A percentile compares a stretch with the other conserved stretches of the same genome.
These are phyloP conservation scores for Oryctes rhinoceros DNA, from an alignment of 1,140 invertebrate species.

Conservation along the genomic window DNA sequence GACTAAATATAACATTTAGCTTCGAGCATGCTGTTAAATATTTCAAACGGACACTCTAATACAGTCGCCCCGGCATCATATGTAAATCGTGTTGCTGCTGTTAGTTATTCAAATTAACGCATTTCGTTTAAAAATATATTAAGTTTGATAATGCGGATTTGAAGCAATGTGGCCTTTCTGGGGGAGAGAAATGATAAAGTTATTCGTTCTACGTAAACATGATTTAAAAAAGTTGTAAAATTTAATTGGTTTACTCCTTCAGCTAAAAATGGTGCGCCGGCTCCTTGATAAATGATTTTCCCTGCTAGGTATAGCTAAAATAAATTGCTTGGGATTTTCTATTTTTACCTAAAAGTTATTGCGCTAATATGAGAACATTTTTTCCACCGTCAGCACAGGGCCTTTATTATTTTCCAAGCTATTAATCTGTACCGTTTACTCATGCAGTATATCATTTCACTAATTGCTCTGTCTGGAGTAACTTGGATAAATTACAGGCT, in stretches of 20 bases:
- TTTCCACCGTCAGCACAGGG: neutral
- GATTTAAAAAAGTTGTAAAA: neutral
- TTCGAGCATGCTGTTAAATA: no score
- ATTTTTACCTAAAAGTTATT: neutral
- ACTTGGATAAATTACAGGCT: neutral
- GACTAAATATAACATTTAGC: no score
- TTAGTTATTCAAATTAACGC: no score
- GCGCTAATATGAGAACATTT: neutral
- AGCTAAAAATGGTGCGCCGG: neutral
- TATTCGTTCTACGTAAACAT: neutral
- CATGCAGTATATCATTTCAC: neutral
- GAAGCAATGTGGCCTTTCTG: no score
- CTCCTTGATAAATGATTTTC: neutral
- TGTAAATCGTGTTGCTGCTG: no score
- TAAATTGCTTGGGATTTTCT: neutral
- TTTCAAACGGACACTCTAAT: no score
- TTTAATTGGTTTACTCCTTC: neutral
- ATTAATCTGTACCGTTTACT: slow-evolving; percentile 1
- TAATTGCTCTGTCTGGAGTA: neutral
- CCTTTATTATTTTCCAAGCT: neutral
- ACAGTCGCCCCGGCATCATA: no score
- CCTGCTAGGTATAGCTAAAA: no score
- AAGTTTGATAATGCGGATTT: no score
- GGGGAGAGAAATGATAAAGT: neutral
- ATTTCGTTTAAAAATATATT: no score